A percentile compares a stretch with the other conserved stretches of the same genome.
These are phyloP conservation scores for Delia radicum DNA, from an alignment of 1,140 invertebrate genomes.

Conservation along the genomic window DNA sequence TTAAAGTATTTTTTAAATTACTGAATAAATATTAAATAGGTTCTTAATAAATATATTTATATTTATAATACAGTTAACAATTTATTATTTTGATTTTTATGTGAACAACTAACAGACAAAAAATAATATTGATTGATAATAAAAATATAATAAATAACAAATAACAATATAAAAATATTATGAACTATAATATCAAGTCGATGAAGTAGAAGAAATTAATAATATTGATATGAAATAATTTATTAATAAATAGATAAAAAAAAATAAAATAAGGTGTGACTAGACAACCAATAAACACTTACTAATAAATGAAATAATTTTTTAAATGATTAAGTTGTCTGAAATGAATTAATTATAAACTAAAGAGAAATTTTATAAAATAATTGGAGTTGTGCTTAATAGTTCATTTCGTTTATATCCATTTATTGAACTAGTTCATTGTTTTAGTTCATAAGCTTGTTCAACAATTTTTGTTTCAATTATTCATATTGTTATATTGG, in stretches of 20 bases:
- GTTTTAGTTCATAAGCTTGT: too few species aligned
- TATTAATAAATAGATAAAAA: not conserved
- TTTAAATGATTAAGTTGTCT: not conserved
- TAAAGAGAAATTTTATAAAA: too few species aligned
- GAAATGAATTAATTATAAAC: not conserved
- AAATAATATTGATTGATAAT: not conserved
- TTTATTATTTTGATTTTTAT: not conserved
- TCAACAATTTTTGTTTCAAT: too few species aligned
- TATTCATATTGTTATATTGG: too few species aligned
- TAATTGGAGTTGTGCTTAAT: too few species aligned
- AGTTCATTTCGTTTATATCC: too few species aligned
- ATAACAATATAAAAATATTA: not conserved
- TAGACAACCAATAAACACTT: constrained; percentile 10
- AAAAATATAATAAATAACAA: not conserved
- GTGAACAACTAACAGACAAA: not conserved
- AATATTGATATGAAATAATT: not conserved
- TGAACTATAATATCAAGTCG: too few species aligned
- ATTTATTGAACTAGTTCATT: too few species aligned
- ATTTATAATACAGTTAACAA: not conserved
- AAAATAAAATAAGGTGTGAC: constrained; percentile 3
- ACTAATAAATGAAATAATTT: not conserved
- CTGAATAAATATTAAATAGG: not conserved
- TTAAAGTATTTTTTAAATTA: not conserved
- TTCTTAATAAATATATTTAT: not conserved
- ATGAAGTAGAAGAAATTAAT: not conserved